Evolutionary conservation across 2,797 vertebrate species (phyloP).

Genomic region (Hydrophis major): DNA sequence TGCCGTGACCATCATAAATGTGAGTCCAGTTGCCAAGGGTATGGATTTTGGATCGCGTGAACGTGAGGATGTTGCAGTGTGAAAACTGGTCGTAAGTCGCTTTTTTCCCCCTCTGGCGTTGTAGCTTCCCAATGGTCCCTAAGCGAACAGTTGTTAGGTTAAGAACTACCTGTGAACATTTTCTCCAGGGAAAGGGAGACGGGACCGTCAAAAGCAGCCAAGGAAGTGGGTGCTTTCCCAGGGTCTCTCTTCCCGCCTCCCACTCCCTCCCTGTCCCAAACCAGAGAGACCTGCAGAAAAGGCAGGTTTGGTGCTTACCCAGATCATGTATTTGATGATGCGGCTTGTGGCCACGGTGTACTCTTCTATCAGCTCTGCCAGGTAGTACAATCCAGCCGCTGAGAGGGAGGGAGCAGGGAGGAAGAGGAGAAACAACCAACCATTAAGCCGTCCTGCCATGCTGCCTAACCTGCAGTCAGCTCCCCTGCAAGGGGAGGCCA

Average conservation of each 20-base stretch:
- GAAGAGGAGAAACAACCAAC: neutral
- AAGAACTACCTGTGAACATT: neutral
- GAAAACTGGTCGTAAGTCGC: neutral
- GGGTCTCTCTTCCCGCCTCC: too few species aligned
- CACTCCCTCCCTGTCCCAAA: neutral
- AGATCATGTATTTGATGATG: conserved; percentile 97
- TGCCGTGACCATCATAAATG: neutral
- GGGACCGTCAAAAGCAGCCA: neutral
- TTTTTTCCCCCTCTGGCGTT: neutral
- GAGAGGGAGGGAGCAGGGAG: neutral
- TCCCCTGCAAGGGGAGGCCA: too few species aligned
- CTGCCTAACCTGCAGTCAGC: neutral
- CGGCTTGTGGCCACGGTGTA: conserved; percentile 92
- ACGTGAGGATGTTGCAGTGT: neutral
- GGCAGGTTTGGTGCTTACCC: conserved; percentile 76
- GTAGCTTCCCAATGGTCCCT: too few species aligned
- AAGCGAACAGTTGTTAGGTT: neutral
- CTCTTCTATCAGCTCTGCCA: conserved; percentile 96
- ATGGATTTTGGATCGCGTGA: neutral
- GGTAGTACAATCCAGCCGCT: conserved; percentile 93
- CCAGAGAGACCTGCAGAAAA: neutral
- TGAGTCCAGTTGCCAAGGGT: neutral
- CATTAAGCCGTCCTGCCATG: neutral
- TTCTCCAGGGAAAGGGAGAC: neutral
- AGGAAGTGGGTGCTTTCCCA: neutral